phyloP scores from a whole-genome alignment of 2,888 invertebrate genomes.

The Neoascia interrupta region DNA sequence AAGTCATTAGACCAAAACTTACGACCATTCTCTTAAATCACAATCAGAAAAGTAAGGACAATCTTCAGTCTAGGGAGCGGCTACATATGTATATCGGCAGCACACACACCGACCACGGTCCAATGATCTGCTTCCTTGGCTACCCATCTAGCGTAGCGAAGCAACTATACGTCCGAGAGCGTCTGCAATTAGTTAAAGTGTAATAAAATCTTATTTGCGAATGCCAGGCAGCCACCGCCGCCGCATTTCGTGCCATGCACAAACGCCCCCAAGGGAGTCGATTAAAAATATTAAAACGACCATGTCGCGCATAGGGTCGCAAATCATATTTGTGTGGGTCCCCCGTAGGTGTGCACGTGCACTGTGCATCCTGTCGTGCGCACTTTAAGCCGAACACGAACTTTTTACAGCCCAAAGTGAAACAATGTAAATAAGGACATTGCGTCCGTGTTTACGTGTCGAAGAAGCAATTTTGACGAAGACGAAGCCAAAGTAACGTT shows the following conservation, averaged over 20 bases:
- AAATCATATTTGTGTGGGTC: conserved; percentile 71
- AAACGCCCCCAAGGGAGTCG: conserved; percentile 64
- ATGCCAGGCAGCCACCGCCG: neutral
- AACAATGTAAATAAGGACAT: conserved; percentile 63
- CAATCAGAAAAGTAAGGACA: conserved; percentile 58
- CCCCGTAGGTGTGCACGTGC: conserved; percentile 79
- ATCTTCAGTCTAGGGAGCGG: conserved; percentile 55
- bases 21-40: conserved; percentile 59
- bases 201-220: conserved; percentile 56
- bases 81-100: conserved; percentile 36
- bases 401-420: conserved; percentile 32
- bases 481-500: conserved; percentile 48
- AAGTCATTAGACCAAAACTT: too few species aligned
- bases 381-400: conserved; percentile 31
- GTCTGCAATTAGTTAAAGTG: conserved; percentile 68
- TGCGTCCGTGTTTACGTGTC: conserved; percentile 54
- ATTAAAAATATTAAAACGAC: conserved; percentile 67
- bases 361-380: conserved; percentile 72
- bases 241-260: conserved; percentile 23
- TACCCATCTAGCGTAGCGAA: conserved; percentile 14
- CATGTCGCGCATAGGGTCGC: conserved; percentile 67
- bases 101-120: neutral
- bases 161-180: conserved; percentile 28
- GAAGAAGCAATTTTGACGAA: conserved; percentile 43
- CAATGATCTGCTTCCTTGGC: conserved; percentile 17